Base-by-base conservation (phyloP, 2,797 vertebrate species). In the Schizopygopsis malacanthus region DNA sequence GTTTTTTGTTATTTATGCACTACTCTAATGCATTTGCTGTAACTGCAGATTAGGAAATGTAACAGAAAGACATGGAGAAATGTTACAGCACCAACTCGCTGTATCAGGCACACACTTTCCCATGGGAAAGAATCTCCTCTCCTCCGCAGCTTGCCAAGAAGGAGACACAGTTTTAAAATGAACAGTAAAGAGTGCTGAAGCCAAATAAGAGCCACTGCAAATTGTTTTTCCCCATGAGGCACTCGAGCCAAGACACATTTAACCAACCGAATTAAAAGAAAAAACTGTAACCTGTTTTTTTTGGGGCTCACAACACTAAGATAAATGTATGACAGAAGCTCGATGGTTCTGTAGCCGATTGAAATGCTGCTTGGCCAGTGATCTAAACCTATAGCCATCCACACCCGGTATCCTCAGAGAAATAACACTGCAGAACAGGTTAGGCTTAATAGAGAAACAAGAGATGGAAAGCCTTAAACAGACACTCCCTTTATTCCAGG, bases 31-130 rank as follows among this genome's bases (percentile, higher is more conserved):
- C 25, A 75, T 50, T n/a, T 67, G 20, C 13, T 33, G 18, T 4
- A 6, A 78, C 33, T 54, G 4, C 5, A 37, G 5, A 50, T 80
- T 72, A 52, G 76, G 12, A 82, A 79, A 11, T 81, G 28, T 52
- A 71, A 56, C 63, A 81, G n/a, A 72, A 52, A 37, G 16, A 86
- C 37, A 11, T 77, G 54, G 2, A 71, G 13, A 45, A 52, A 67
- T 41, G n/a, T 28, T 37, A 25, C 76, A 72, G 45, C 47, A 45
- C 82, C 78, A 86, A 83, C 84, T 78, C 87, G 52, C 80, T 87
- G 71, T 70, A 77, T 79, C 85, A 81, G 43, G 54, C 28, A 65
- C 4, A 61, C 41, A 54, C 54, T 84, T 88, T 85, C 89, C 72
- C 86, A 83, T 59, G 82, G 86, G 86, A 83, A 86, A 69, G 0